Conservation (phyloP, 2,888 invertebrate genomes). For the Sinotaia quadrata region DNA sequence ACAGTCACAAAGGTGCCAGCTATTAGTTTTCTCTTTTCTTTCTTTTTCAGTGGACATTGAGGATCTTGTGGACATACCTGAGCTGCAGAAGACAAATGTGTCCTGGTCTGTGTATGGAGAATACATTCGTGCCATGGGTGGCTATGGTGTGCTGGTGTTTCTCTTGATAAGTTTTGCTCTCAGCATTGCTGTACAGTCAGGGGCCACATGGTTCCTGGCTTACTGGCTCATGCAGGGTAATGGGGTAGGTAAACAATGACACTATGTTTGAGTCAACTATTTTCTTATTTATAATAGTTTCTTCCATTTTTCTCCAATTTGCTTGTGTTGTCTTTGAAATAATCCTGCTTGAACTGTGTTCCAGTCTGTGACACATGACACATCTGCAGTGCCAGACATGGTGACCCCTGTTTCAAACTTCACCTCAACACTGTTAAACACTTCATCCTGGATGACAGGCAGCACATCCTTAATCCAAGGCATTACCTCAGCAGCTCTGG, state of each 20-base stretch:
- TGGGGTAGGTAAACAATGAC: slow-evolving; percentile 57
- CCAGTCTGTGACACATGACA: no score
- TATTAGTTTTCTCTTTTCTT: no score
- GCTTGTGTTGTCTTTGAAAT: no score
- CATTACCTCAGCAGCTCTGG: no score
- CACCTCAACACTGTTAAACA: slow-evolving; percentile 1
- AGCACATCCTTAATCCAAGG: no score
- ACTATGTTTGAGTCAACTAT: no score
- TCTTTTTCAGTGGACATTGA: slow-evolving; percentile 52
- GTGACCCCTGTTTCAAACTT: no score
- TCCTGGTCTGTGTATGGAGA: slow-evolving; percentile 72
- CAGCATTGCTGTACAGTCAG: slow-evolving; percentile 76
- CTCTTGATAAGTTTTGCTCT: slow-evolving; percentile 72
- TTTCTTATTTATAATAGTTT: no score
- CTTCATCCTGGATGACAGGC: not conserved
- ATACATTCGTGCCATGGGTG: slow-evolving; percentile 75
- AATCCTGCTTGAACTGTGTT: no score
- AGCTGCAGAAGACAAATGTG: slow-evolving; percentile 70
- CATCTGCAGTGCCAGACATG: no score
- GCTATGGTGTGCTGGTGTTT: slow-evolving; percentile 44
- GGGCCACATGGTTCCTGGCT: slow-evolving; percentile 78
- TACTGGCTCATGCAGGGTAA: slow-evolving; percentile 75
- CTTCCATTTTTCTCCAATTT: no score
- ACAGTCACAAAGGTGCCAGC: no score
- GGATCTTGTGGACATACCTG: slow-evolving; percentile 69